Evolutionary conservation across 2,797 vertebrate species (phyloP).

Genomic region (Geotria australis): DNA sequence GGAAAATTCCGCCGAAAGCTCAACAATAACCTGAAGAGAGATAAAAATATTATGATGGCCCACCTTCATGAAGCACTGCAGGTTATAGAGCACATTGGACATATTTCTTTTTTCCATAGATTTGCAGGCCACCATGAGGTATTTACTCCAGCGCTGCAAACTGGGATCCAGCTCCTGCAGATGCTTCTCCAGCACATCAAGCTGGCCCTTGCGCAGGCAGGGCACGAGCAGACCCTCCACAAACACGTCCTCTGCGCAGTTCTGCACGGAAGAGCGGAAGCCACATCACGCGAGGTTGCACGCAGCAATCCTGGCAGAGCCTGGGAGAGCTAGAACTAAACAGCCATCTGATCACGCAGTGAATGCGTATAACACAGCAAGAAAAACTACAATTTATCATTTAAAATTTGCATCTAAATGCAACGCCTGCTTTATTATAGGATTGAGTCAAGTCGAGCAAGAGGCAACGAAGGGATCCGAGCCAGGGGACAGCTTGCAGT

Average conservation of each 20-base stretch:
- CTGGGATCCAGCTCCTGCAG: constrained; percentile 47
- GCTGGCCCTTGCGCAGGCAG: constrained; percentile 38
- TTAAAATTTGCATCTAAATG: too few relatives aligned
- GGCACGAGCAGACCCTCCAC: constrained; percentile 59
- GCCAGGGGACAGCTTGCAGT: too few relatives aligned
- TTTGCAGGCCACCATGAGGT: constrained; percentile 75
- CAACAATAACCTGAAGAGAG: neutral
- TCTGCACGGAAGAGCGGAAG: constrained; percentile 13
- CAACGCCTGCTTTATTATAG: too few relatives aligned
- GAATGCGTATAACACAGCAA: too few relatives aligned
- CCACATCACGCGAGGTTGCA: too few relatives aligned
- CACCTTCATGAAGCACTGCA: constrained; percentile 96
- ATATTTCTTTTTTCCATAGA: constrained; percentile 50
- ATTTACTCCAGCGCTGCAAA: constrained; percentile 45
- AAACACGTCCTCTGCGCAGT: constrained; percentile 60
- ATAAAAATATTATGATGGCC: neutral
- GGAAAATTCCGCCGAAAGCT: neutral
- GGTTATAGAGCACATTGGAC: constrained; percentile 60
- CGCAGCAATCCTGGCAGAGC: too few relatives aligned
- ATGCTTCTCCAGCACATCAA: constrained; percentile 41
- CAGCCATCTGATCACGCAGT: too few relatives aligned
- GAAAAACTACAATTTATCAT: too few relatives aligned
- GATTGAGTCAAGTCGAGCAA: too few relatives aligned
- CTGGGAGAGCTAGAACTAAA: too few relatives aligned
- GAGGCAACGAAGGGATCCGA: too few relatives aligned